Evolutionary conservation across 2,797 vertebrate species (phyloP), one percentile per base, ranked within the genome.

Genomic region (Muraenolepis orangiensis): DNA sequence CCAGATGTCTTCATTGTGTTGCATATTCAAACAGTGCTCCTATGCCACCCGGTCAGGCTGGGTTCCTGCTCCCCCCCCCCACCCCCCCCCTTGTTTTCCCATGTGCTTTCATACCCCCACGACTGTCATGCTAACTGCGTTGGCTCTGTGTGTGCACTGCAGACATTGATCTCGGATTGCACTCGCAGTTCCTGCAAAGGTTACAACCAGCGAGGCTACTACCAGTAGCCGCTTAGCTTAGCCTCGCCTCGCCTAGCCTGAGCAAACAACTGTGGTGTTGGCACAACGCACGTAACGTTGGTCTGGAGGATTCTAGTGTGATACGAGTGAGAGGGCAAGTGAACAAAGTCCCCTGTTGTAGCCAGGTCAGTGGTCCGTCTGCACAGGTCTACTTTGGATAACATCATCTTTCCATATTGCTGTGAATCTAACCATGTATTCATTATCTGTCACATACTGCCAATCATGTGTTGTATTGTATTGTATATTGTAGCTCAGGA

Each of bases 141-240:
- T 80, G 84, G 81, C 76, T 72, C 66, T 78, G 79, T 85, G 83
- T 78, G n/a, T n/a, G n/a, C n/a, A n/a, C n/a, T n/a, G n/a, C n/a
- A 76, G 74, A 71, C 70, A 12, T 77, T 13, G 57, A 13, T 75
- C 82, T 91, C 84, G 70, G 36, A 72, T 88, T 89, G 78, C 85
- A 78, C 71, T 72, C 10, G n/a, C 57, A 26, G 57, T 64, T 26
- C 1, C 57, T 64, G 23, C 23, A 64, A 18, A 10, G 51, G n/a
- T 61, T n/a, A n/a, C n/a, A n/a, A n/a, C n/a, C n/a, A n/a, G n/a
- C n/a, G n/a, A n/a, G n/a, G n/a, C n/a, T n/a, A n/a, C n/a, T n/a
- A n/a, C n/a, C n/a, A n/a, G n/a, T n/a, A n/a, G n/a, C n/a, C n/a
- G n/a, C n/a, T n/a, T 64, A 28, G 57, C 57, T 64, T 0, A 7